A percentile compares a stretch with the other conserved stretches of the same genome.
phyloP scores from a whole-genome alignment of 2,113 vertebrate genomes.

The Centrocercus urophasianus region DNA sequence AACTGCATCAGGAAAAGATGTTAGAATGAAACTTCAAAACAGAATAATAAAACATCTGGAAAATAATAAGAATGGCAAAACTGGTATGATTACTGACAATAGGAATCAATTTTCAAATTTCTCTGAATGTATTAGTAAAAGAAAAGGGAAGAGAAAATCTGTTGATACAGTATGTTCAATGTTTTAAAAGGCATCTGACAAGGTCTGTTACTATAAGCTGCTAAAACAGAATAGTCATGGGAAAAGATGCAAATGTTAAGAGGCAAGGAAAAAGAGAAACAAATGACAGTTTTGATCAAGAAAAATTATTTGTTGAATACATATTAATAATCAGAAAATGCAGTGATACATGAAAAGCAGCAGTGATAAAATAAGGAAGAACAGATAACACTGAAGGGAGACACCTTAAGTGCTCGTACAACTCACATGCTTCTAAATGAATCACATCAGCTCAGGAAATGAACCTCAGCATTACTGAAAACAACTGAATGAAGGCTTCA shows the following conservation, averaged over 20 bases:
- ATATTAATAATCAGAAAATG: background rate
- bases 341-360: background rate
- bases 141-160: background rate
- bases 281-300: background rate
- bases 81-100: background rate
- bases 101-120: background rate
- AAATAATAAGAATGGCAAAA: background rate
- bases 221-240: background rate
- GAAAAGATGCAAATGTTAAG: background rate
- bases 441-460: conserved; percentile 37
- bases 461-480: conserved; percentile 9
- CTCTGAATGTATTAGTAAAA: background rate
- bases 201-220: background rate
- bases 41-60: background rate
- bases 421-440: conserved; percentile 15
- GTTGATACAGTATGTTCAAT: background rate
- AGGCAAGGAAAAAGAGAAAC: background rate
- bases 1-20: background rate
- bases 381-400: background rate
- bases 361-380: background rate
- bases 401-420: background rate
- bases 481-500: background rate
- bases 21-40: background rate
- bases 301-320: background rate
- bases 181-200: conserved; percentile 5